Evolutionary conservation across 92 coral and sea anemone species (phyloP), one percentile per base, ranked within the genome.

Genomic region (Epizoanthus stellaris): DNA sequence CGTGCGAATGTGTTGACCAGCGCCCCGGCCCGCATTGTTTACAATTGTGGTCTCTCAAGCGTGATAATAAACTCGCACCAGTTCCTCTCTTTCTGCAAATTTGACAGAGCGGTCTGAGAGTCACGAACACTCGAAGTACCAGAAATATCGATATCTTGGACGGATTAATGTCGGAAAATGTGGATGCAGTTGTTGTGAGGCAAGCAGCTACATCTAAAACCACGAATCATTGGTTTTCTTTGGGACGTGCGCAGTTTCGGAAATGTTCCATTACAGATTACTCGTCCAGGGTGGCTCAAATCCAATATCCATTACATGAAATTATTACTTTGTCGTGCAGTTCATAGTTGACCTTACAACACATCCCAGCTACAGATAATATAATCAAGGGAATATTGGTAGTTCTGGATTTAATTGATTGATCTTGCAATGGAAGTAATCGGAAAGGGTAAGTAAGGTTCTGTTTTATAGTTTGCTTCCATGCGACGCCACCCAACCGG

Each of bases 381-480:
- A 30, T 30, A 30, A 30, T 30, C 34, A 30, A 30, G 34, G 1
- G 34, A 30, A 30, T 30, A 66, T 66, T 40, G 30, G 12, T 4
- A 40, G 38, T 65, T 65, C 10, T 3, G 7, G 70, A 66, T 19
- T 23, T 66, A 66, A 66, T 66, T 23, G 0, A 66, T 34, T 66
- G 71, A 11, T 9, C 45, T 23, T 66, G 45, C 71, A 66, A 66
- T 66, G 71, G 11, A 66, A 66, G 71, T 66, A 66, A 66, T 66
- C 71, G 11, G 45, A 25, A 66, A 8, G 14, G 71, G 71, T 66
- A 66, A 66, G 71, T 8, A 66, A 65, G 19, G 30, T 2, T 19
- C 5, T 66, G 39, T 66, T 2, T 66, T 25, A 30, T 66, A 5
- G 0, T 66, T 66, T 66, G 70, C 3, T 66, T 66, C 9, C 6